Evolutionary conservation across 1,140 invertebrate species (phyloP).

Genomic region (Drosophila mayri): DNA sequence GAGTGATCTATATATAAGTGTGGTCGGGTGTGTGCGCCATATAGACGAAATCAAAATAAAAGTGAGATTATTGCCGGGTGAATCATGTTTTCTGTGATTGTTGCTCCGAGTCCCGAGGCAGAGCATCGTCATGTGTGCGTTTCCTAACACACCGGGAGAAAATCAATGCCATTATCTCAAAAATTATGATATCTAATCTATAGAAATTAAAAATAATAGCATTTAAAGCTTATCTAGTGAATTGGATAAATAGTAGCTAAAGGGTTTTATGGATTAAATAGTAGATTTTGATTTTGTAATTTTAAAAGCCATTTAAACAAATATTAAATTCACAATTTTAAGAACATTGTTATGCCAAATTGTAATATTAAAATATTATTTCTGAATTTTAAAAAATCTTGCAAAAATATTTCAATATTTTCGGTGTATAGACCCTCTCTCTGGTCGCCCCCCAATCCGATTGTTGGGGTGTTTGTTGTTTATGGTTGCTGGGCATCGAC

Average conservation of each 20-base stretch:
- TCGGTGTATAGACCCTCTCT: background rate
- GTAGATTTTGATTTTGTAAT: background rate
- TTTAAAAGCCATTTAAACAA: background rate
- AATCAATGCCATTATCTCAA: background rate
- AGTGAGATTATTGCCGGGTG: constrained; percentile 80
- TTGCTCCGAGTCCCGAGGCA: constrained; percentile 24
- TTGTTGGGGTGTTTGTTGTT: constrained; percentile 27
- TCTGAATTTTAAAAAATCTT: background rate
- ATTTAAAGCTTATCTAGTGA: background rate
- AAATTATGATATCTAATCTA: background rate
- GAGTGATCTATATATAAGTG: constrained; percentile 42
- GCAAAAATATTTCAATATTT: constrained; percentile 2
- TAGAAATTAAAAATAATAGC: background rate
- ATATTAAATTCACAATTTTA: background rate
- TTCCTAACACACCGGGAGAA: background rate
- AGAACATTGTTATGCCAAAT: too few relatives aligned
- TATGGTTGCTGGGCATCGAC: constrained; percentile 53
- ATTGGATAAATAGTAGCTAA: too few relatives aligned
- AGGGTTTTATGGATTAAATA: background rate
- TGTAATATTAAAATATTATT: too few relatives aligned
- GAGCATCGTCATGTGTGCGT: constrained; percentile 62
- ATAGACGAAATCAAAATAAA: constrained; percentile 80
- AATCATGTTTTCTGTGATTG: constrained; percentile 55
- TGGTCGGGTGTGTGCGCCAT: constrained; percentile 31
- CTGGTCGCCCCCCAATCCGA: background rate